These are phyloP conservation scores for Colaptes auratus DNA, from an alignment of 2,113 vertebrate species.

Conservation along the genomic window DNA sequence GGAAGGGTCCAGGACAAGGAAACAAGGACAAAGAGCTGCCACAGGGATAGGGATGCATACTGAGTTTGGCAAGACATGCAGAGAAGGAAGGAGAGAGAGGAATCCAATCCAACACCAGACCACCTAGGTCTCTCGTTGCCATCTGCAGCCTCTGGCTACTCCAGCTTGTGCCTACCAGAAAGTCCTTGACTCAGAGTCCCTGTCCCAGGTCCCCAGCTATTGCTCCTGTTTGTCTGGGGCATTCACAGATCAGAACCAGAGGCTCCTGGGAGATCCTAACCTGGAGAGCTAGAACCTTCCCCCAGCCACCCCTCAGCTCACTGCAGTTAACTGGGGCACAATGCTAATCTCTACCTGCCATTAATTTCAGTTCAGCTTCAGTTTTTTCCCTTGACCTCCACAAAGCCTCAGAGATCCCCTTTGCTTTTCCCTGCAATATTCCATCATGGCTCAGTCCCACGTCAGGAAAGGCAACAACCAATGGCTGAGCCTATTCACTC, in stretches of 20 bases:
- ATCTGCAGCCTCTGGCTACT: neutral
- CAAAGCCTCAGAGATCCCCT: constrained; percentile 18
- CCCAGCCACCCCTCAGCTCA: neutral
- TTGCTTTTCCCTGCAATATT: neutral
- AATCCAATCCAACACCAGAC: neutral
- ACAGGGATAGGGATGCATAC: neutral
- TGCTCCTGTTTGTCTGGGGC: neutral
- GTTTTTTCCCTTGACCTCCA: constrained; percentile 61
- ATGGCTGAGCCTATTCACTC: neutral
- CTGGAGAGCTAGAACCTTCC: neutral
- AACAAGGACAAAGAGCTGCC: neutral
- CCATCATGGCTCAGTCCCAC: neutral
- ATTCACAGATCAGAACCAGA: neutral
- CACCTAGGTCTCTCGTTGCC: neutral
- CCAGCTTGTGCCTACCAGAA: neutral
- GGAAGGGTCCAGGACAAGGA: neutral
- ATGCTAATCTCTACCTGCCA: constrained; percentile 50
- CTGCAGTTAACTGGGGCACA: constrained; percentile 18
- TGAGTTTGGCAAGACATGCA: neutral
- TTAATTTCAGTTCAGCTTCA: constrained; percentile 61
- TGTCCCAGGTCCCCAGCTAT: fast-evolving
- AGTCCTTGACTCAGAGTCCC: neutral
- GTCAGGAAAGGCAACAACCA: fast-evolving
- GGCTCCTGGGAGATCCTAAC: neutral
- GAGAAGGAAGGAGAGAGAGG: neutral